phyloP scores from a whole-genome alignment of 1,140 invertebrate species.

The Lepidurus arcticus region DNA sequence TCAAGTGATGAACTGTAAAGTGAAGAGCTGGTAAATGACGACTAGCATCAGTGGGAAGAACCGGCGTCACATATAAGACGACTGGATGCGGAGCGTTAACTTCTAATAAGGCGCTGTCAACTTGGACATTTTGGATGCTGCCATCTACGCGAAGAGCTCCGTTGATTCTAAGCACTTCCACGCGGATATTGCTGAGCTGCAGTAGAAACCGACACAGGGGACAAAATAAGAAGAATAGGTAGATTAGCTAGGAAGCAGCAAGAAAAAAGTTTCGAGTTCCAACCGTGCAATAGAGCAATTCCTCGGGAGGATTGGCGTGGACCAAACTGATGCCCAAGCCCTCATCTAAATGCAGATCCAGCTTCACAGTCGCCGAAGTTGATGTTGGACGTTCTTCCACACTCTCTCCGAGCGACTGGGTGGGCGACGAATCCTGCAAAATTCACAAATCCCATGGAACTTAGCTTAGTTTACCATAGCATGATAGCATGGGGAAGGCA shows the following conservation, averaged over 20 bases:
- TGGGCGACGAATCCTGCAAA: neutral
- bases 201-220: neutral
- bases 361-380: neutral
- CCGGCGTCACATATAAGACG: constrained; percentile 64
- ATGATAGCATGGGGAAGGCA: too few relatives aligned
- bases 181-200: constrained; percentile 22
- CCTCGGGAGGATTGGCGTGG: constrained; percentile 30
- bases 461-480: too few relatives aligned
- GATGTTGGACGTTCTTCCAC: neutral
- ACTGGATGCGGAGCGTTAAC: constrained; percentile 64
- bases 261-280: neutral
- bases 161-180: constrained; percentile 13
- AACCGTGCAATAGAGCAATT: constrained; percentile 33
- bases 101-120: constrained; percentile 85
- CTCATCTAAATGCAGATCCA: constrained; percentile 32
- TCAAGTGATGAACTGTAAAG: constrained; percentile 44
- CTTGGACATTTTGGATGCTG: constrained; percentile 73
- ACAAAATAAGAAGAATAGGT: neutral
- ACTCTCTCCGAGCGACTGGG: neutral
- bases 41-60: constrained; percentile 44
- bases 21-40: constrained; percentile 46
- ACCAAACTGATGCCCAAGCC: constrained; percentile 37
- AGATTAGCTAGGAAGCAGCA: neutral
- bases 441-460: too few relatives aligned
- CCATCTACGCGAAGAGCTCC: constrained; percentile 48